phyloP scores from a whole-genome alignment of 1,140 invertebrate species.

The Brachystomella parvula region DNA sequence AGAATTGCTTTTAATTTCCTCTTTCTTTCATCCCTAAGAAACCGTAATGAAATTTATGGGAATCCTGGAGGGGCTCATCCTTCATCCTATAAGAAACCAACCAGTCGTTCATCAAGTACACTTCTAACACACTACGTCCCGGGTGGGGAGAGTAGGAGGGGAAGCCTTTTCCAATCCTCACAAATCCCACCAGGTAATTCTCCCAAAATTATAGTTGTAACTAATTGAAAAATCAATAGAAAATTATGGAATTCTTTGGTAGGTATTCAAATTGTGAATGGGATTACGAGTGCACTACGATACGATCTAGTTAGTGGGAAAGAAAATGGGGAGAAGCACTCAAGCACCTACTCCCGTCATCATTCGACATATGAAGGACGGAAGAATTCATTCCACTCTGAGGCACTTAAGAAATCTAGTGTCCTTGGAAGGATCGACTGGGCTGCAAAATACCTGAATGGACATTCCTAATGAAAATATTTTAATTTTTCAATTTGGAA shows the following conservation, averaged over 20 bases:
- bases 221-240: not conserved
- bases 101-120: not conserved
- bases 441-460: constrained; percentile 35
- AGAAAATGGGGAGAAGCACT: not conserved
- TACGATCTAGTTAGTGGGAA: not conserved
- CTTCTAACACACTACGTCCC: constrained; percentile 24
- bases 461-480: constrained; percentile 26
- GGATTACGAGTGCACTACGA: not conserved
- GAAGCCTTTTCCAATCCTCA: constrained; percentile 13
- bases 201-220: not conserved
- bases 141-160: constrained; percentile 17
- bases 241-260: not conserved
- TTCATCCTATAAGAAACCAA: not conserved
- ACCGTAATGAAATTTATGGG: constrained; percentile 23
- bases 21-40: constrained; percentile 7
- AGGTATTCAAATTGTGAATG: not conserved
- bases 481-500: not conserved
- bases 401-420: constrained; percentile 16
- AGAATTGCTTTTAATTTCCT: not conserved
- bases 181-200: constrained; percentile 16
- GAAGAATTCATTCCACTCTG: constrained; percentile 25
- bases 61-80: too few relatives aligned
- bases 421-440: constrained; percentile 32
- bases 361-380: constrained; percentile 32
- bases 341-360: constrained; percentile 7